phyloP scores from a whole-genome alignment of 2,113 vertebrate genomes.

The Thomomys bottae region DNA sequence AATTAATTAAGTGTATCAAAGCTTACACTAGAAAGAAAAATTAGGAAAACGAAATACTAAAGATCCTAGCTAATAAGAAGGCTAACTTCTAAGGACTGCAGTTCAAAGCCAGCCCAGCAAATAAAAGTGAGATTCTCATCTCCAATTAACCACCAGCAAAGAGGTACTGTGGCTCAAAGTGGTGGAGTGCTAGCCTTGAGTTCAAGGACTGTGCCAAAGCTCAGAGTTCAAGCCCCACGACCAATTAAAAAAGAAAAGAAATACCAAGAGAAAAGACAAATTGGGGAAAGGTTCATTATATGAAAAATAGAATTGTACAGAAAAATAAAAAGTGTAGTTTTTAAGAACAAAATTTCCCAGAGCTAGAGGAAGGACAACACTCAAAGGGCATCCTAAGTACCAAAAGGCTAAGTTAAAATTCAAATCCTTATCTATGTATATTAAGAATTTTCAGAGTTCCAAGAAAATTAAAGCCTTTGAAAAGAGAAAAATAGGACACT shows the following conservation, averaged over 20 bases:
- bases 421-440: background rate
- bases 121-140: too few relatives aligned
- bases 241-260: too few relatives aligned
- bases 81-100: too few relatives aligned
- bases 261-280: conserved; percentile 24
- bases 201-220: too few relatives aligned
- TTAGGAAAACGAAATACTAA: background rate
- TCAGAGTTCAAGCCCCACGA: too few relatives aligned
- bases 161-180: too few relatives aligned
- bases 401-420: background rate
- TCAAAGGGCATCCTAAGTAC: conserved; percentile 5
- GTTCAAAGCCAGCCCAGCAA: too few relatives aligned
- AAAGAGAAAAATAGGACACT: conserved; percentile 6
- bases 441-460: conserved; percentile 29
- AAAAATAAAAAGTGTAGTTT: background rate
- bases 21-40: conserved; percentile 21
- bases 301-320: background rate
- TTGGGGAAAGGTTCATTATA: background rate
- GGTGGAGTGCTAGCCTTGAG: too few relatives aligned
- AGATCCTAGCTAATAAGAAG: too few relatives aligned
- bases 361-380: background rate
- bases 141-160: too few relatives aligned
- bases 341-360: background rate
- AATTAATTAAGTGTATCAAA: too few relatives aligned
- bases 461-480: conserved; percentile 34